Conservation (phyloP, 2,888 invertebrate genomes). For the Zonitis immaculata region DNA sequence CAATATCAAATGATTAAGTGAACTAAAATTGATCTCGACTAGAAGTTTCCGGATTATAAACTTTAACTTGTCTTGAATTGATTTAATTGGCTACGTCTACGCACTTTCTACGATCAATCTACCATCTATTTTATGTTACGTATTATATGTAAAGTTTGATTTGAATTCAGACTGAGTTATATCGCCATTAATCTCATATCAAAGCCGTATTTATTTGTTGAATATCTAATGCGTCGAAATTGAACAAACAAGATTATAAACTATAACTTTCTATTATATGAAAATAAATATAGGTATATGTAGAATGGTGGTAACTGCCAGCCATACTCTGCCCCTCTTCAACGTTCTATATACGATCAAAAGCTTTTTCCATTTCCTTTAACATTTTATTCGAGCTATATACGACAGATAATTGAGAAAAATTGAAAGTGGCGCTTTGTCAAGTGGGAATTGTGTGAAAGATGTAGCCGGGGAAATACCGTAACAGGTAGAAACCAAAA, state of each 20-base stretch:
- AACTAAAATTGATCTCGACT: not conserved
- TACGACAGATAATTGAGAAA: not conserved
- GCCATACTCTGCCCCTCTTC: not conserved
- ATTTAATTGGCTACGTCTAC: not conserved
- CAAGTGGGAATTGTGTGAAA: not conserved
- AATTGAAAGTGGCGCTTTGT: not conserved
- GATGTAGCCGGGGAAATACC: not conserved
- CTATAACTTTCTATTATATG: not conserved
- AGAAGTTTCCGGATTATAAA: not conserved
- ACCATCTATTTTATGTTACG: not conserved
- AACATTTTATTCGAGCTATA: not conserved
- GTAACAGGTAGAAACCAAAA: slow-evolving; percentile 20
- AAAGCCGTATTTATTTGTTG: too few species aligned
- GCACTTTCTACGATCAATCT: not conserved
- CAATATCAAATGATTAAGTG: too few species aligned
- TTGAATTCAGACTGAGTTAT: not conserved
- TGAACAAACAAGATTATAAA: not conserved
- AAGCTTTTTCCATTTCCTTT: not conserved
- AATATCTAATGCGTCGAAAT: not conserved
- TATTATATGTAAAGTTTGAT: not conserved
- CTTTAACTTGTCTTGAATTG: not conserved
- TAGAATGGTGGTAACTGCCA: not conserved
- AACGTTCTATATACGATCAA: not conserved
- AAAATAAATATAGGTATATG: too few species aligned
- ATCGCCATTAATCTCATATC: not conserved